Evolutionary conservation across 2,888 invertebrate species (phyloP).

Genomic region (Platypus cylindrus): DNA sequence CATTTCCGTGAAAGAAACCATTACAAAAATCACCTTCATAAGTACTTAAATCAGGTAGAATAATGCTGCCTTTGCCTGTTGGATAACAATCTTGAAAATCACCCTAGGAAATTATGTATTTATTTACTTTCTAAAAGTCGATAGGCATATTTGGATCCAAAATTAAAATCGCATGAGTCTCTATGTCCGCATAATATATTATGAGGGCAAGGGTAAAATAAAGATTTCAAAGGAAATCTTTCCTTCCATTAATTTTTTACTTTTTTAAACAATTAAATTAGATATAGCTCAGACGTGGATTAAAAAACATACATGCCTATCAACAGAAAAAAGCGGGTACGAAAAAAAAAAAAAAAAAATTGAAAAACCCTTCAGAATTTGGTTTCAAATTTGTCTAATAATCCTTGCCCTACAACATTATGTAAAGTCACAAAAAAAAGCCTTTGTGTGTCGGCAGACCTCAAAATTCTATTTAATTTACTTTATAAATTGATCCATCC

Average conservation of each 20-base stretch:
- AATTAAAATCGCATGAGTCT: no score
- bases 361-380: no score
- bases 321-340: conserved; percentile 3
- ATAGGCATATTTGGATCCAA: no score
- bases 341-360: no score
- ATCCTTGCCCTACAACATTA: no score
- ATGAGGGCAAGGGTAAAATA: no score
- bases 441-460: no score
- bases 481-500: conserved; percentile 44
- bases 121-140: not conserved
- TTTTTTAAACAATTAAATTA: not conserved
- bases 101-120: conserved; percentile 33
- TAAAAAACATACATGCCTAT: not conserved
- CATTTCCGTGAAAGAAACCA: conserved; percentile 40
- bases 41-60: conserved; percentile 44
- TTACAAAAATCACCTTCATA: conserved; percentile 46
- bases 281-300: not conserved
- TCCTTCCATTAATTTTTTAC: conserved; percentile 1
- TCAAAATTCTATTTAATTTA: conserved; percentile 6
- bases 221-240: not conserved
- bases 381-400: no score
- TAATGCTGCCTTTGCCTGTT: conserved; percentile 40
- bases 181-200: no score
- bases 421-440: no score
- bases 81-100: conserved; percentile 44